Base-by-base conservation (phyloP, 2,888 invertebrate genomes). In the Dryococelus australis region DNA sequence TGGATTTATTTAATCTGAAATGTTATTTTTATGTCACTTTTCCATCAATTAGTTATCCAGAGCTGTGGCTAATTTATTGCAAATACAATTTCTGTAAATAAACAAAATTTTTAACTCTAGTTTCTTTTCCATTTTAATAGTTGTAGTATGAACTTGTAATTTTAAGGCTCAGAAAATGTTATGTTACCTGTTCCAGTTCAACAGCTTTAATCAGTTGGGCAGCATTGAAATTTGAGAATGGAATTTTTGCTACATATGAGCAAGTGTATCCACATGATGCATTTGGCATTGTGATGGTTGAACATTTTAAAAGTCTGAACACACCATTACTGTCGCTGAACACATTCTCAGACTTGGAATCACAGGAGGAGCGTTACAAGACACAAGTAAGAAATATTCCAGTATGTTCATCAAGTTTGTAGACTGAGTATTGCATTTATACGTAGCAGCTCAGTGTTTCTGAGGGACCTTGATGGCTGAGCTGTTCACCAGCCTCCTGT, bases 191-290 rank as follows among this genome's bases (percentile, higher is more conserved):
- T 89, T 89, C 26, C 90, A 93, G 92, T 87, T 92, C 92, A 9
- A 91, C 92, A 35, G 89, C 90, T 24, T 90, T 93, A 16, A 91
- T 93, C n/a, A 89, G 90, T 80, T 93, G 93, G 93, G 91, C 92
- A 43, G 90, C 91, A 47, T 89, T 90, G 51, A 91, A 91, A 28
- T 93, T 93, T 89, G 86, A 88, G n/a, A 90, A 92, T 89, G 91
- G 92, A 78, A 90, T 91, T 10, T 92, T 93, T 90, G 90, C 92
- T 13, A 90, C 92, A 28, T 93, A 93, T 90, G 93, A 93, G 90
- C 93, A 93, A 91, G 90, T 91, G 28, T 87, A 90, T 86, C 90
- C 91, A 9, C 86, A 90, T 85, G 91, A 92, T 89, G 91, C 90
- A 12, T 92, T 91, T 90, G 91, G 92, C 35, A 86, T 87, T 79